Evolutionary conservation across 2,797 vertebrate species (phyloP), one percentile per base, ranked within the genome.

Genomic region (Lagothrix lagotricha): DNA sequence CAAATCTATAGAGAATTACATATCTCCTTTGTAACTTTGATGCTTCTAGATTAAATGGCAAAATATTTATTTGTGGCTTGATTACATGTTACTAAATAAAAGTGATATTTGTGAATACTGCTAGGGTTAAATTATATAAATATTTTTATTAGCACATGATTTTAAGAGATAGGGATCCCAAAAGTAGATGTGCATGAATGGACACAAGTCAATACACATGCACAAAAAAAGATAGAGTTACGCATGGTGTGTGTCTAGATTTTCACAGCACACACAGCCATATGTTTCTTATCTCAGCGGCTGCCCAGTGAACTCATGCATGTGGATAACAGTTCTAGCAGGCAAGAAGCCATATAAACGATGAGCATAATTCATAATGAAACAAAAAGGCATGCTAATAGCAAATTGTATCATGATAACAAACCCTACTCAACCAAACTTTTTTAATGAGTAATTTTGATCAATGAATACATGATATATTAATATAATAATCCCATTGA

Each of bases 281-380:
- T 98, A 61, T 97, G 92, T 96, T 98, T 98, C 97, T 97, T 93
- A 98, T 98, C 97, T 98, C 97, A 54, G 94, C 1, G 94, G 97
- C 94, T 98, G 96, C 94, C 94, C 97, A 89, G 76, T 11, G 88
- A 98, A 98, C 97, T 98, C 97, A 97, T 91, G 97, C 96, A 93
- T 97, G 97, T 80, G 91, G 88, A 83, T 92, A 97, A 97, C 93
- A 98, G 96, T 98, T 97, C 97, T 95, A 97, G 96, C 93, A 98
- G 94, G 97, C 98, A 98, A 97, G 17, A 98, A 96, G 98, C 97
- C 98, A 97, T 87, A 93, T 94, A 97, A 98, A 97, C 97, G 98
- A 96, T 96, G 96, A 98, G 90, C 96, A 86, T 30, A 96, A 97
- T 88, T 98, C 96, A 92, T 90, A 97, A 98, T 83, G 96, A 97